A percentile compares a stretch with the other conserved stretches of the same genome.
phyloP scores from a whole-genome alignment of 1,140 invertebrate species.

The Drosophila chauvacae region DNA sequence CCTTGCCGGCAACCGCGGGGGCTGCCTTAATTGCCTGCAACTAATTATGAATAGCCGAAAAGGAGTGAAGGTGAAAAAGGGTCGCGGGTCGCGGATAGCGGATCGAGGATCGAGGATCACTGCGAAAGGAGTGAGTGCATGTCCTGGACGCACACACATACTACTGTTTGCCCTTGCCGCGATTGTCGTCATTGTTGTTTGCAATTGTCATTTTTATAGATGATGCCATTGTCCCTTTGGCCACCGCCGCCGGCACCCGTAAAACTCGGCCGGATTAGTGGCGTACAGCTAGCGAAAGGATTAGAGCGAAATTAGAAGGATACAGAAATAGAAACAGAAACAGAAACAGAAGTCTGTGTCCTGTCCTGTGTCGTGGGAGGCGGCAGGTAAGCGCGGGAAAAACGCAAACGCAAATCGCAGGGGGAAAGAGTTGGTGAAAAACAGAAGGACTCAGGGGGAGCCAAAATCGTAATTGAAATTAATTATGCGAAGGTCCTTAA shows the following conservation, averaged over 20 bases:
- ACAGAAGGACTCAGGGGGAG: neutral
- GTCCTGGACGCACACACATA: conserved; percentile 25
- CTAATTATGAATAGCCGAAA: conserved; percentile 79
- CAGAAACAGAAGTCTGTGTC: conserved; percentile 5
- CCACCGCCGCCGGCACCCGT: conserved; percentile 58
- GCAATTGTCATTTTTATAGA: conserved; percentile 82
- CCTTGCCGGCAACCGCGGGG: conserved; percentile 73
- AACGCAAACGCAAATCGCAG: neutral
- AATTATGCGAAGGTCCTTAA: conserved; percentile 64
- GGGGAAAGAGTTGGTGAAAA: neutral
- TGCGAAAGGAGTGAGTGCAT: conserved; percentile 19
- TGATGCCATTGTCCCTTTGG: conserved; percentile 71
- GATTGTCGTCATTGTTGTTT: conserved; percentile 83
- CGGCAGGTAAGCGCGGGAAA: conserved; percentile 24
- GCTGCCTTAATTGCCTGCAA: conserved; percentile 76
- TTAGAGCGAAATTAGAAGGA: conserved; percentile 71
- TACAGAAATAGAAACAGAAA: neutral
- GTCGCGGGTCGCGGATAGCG: neutral
- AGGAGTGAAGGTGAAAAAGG: conserved; percentile 59
- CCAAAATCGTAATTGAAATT: conserved; percentile 54
- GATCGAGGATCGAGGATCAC: neutral
- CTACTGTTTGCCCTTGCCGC: conserved; percentile 79
- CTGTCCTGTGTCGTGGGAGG: neutral
- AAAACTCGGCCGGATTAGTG: conserved; percentile 81
- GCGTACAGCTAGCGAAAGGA: conserved; percentile 69